phyloP scores from a whole-genome alignment of 2,888 invertebrate genomes.

The Agapostemon virescens region DNA sequence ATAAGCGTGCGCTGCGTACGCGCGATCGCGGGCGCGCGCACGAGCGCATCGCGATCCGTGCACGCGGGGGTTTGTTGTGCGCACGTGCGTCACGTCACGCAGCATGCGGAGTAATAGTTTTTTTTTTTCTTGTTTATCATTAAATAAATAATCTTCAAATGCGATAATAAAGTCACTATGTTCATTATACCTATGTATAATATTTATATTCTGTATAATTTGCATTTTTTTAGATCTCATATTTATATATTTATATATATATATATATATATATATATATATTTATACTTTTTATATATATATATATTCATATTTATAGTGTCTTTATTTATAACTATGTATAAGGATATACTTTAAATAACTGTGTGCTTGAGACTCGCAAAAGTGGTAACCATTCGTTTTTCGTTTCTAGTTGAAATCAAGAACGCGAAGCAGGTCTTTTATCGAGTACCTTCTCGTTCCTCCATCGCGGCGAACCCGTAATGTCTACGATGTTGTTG shows the following conservation, averaged over 20 bases:
- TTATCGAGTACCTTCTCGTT: constrained; percentile 24
- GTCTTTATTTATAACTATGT: constrained; percentile 73
- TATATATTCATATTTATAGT: constrained; percentile 66
- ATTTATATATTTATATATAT: constrained; percentile 62
- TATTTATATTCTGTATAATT: constrained; percentile 69
- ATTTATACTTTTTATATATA: constrained; percentile 66
- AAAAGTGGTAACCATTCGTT: constrained; percentile 76
- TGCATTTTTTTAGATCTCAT: constrained; percentile 64
- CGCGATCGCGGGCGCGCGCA: not conserved
- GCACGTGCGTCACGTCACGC: constrained; percentile 34
- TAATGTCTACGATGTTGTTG: constrained; percentile 21
- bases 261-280: constrained; percentile 66
- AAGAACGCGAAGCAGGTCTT: constrained; percentile 33
- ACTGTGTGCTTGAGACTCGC: constrained; percentile 74
- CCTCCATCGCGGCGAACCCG: not conserved
- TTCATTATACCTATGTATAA: constrained; percentile 71
- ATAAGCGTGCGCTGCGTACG: not conserved
- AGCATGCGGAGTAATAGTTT: constrained; percentile 62
- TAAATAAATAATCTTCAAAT: constrained; percentile 80
- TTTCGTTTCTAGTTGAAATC: constrained; percentile 50
- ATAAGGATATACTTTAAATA: constrained; percentile 73
- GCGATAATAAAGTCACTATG: constrained; percentile 78
- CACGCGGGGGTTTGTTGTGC: not conserved
- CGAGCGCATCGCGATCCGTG: too few species aligned
- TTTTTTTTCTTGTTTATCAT: too few species aligned